Base-by-base conservation (phyloP, 2,888 invertebrate genomes). In the Mellilla xanthometata region DNA sequence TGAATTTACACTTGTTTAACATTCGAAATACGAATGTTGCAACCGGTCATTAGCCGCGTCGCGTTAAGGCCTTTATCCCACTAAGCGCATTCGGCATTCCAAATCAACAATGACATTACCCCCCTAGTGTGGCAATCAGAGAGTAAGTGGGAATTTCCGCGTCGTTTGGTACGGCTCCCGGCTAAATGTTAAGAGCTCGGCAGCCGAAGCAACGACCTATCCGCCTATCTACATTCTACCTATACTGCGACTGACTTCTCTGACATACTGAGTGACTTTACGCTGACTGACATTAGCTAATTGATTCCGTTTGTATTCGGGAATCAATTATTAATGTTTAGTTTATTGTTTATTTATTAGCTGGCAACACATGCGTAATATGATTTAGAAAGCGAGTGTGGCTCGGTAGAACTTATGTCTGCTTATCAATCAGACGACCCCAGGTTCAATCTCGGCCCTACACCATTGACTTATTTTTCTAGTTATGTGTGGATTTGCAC, bases 91-190 rank as follows among this genome's bases (percentile, higher is more conserved):
- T 82, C 79, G 78, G 81, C 76, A 74, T 83, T 82, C 76, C 77
- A 78, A 82, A 85, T 84, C 83, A 83, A 82, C 85, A 83, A 83
- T 80, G 79, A 81, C 83, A 85, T 86, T 85, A 77, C 81, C 81
- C 81, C 77, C 80, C 81, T 84, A 86, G 84, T 85, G 86, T 84
- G 84, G 86, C 85, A 86, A 86, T 86, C 86, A 86, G 78, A 70
- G 81, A 81, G 78, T 86, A 85, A 86, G 85, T 86, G 86, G 84
- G 82, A 81, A 85, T 86, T 86, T 86, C 85, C 86, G 86, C 85
- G 75, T 82, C 86, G 86, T 87, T 86, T 82, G 82, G 72, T 80
- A 75, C 83, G 81, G 76, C 76, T 79, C 79, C 74, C 75, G 64
- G 77, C 81, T 79, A 83, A 84, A 86, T 86, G 85, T 83, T 86